phyloP scores from a whole-genome alignment of 2,888 invertebrate genomes.

The Leptarthrus brevirostris region DNA sequence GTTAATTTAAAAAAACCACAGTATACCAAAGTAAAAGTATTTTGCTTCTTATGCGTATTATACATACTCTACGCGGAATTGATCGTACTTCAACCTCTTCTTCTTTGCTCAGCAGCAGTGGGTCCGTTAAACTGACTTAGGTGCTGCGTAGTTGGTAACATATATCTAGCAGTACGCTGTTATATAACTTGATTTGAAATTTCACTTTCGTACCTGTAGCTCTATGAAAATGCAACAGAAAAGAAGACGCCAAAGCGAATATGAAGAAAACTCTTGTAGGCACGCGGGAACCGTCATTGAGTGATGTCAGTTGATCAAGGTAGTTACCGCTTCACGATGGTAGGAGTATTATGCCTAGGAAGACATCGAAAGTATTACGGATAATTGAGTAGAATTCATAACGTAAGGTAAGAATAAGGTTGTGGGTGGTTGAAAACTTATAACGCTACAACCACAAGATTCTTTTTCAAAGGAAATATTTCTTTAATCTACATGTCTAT shows the following conservation, averaged over 20 bases:
- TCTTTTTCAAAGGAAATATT: no score
- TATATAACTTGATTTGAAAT: slow-evolving; percentile 36
- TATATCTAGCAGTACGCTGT: not conserved
- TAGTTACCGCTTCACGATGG: not conserved
- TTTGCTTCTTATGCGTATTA: no score
- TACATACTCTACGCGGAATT: no score
- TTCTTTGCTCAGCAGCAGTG: not conserved
- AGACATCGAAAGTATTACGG: slow-evolving; percentile 11
- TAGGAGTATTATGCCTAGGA: not conserved
- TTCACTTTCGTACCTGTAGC: slow-evolving; percentile 30
- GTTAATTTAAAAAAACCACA: no score
- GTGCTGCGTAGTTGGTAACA: not conserved
- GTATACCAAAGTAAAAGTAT: no score
- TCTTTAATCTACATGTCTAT: no score
- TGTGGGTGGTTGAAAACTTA: no score
- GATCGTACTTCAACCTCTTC: not conserved
- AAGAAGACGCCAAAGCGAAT: not conserved
- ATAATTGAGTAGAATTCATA: no score
- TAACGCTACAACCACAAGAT: no score
- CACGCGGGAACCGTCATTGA: slow-evolving; percentile 1
- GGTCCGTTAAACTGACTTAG: not conserved
- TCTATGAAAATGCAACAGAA: not conserved
- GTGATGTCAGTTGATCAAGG: slow-evolving; percentile 36
- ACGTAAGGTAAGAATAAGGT: no score
- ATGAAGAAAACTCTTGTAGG: slow-evolving; percentile 7